phyloP scores from a whole-genome alignment of 2,888 invertebrate species.

The Troglohyphantes excavatus region DNA sequence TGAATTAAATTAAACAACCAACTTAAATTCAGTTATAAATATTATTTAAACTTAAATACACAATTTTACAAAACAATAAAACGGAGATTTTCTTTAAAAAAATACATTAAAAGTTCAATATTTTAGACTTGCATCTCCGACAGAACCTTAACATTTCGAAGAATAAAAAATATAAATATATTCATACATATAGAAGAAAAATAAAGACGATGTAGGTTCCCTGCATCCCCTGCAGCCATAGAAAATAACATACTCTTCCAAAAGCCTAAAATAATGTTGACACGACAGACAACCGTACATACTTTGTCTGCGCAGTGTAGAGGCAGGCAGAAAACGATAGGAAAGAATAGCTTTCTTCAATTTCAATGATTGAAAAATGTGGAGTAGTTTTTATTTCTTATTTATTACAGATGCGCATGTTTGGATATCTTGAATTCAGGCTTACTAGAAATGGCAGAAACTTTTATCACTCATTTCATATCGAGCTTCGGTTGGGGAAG shows the following conservation, averaged over 20 bases:
- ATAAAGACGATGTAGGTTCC: not conserved
- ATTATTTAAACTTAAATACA: no score
- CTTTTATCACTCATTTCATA: not conserved
- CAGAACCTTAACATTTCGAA: not conserved
- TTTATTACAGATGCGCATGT: not conserved
- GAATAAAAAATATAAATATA: not conserved
- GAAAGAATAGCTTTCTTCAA: constrained; percentile 23
- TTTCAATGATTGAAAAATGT: constrained; percentile 38
- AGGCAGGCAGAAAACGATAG: not conserved
- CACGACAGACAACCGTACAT: not conserved
- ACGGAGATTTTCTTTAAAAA: not conserved
- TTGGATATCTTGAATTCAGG: not conserved
- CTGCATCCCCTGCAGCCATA: not conserved
- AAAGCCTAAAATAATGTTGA: constrained; percentile 1
- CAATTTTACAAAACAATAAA: no score
- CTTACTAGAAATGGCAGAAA: not conserved
- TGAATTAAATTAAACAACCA: no score
- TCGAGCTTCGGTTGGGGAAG: not conserved
- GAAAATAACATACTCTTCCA: not conserved
- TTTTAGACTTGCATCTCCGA: not conserved
- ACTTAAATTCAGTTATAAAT: no score
- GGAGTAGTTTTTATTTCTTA: not conserved
- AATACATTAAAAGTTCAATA: not conserved
- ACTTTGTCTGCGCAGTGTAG: not conserved
- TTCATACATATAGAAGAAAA: not conserved